These are phyloP conservation scores for Notarius lentiginosus DNA, from an alignment of 2,113 vertebrate species.

Conservation along the genomic window DNA sequence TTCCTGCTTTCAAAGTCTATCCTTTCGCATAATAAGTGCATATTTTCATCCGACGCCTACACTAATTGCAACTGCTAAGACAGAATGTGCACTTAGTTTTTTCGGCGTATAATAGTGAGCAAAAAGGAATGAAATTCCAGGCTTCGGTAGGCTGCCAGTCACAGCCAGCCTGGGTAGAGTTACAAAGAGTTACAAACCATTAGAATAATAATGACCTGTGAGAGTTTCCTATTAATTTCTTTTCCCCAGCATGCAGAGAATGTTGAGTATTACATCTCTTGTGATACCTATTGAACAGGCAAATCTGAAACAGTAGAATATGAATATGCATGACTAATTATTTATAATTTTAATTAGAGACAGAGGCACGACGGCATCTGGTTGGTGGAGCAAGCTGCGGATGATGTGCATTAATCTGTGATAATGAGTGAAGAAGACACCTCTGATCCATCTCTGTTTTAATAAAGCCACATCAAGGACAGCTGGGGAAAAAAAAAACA, in stretches of 20 bases:
- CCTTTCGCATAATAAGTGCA: conserved; percentile 34
- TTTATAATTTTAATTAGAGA: conserved; percentile 66
- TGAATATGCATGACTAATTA: conserved; percentile 56
- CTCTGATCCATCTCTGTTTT: conserved; percentile 54
- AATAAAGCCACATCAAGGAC: conserved; percentile 54
- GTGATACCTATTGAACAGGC: conserved; percentile 10
- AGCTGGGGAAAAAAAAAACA: conserved; percentile 29
- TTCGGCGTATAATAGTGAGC: neutral
- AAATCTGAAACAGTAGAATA: conserved; percentile 46
- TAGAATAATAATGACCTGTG: conserved; percentile 22
- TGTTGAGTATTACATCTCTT: conserved; percentile 7
- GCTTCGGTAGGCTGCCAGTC: neutral
- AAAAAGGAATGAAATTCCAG: conserved; percentile 1
- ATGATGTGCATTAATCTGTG: conserved; percentile 59
- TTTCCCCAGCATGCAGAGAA: neutral
- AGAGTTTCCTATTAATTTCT: conserved; percentile 2
- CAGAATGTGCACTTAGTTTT: conserved; percentile 30
- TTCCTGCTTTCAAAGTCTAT: conserved; percentile 18
- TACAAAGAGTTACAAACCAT: conserved; percentile 29
- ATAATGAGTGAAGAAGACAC: conserved; percentile 49
- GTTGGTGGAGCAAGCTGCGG: conserved; percentile 52
- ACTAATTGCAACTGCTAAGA: conserved; percentile 35
- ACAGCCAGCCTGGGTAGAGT: neutral
- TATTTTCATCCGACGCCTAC: conserved; percentile 26
- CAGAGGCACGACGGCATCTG: conserved; percentile 60